Evolutionary conservation across 2,888 invertebrate genomes (phyloP).

Genomic region (Chrysotoxum bicinctum): DNA sequence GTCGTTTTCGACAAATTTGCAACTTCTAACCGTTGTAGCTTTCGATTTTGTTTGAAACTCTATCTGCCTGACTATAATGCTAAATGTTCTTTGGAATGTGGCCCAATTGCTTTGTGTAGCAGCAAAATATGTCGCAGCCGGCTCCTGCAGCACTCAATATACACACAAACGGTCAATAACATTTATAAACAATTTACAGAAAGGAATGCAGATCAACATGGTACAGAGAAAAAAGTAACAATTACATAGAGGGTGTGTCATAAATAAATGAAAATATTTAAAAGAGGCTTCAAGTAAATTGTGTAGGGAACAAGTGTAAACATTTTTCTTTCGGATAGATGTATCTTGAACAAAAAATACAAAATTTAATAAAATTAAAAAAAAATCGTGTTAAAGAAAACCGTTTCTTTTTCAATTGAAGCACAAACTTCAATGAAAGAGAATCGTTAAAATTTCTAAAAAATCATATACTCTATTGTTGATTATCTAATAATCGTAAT

Average conservation of each 20-base stretch:
- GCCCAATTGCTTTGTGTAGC: constrained; percentile 35
- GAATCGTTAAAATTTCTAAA: too few relatives aligned
- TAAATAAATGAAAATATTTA: not conserved
- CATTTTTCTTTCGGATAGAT: too few relatives aligned
- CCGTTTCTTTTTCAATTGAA: too few relatives aligned
- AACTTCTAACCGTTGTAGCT: too few relatives aligned
- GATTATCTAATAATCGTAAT: too few relatives aligned
- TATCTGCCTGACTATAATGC: not conserved
- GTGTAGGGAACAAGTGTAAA: too few relatives aligned
- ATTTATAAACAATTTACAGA: constrained; percentile 33
- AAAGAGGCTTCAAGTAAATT: not conserved
- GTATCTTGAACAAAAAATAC: too few relatives aligned
- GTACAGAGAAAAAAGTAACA: constrained; percentile 29
- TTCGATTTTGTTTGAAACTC: not conserved
- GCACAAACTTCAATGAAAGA: too few relatives aligned
- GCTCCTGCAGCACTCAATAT: not conserved
- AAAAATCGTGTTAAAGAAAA: too few relatives aligned
- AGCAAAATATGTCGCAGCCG: constrained; percentile 10
- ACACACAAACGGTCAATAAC: constrained; percentile 23
- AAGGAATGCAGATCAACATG: constrained; percentile 58
- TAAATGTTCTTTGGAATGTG: constrained; percentile 45
- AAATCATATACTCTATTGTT: too few relatives aligned
- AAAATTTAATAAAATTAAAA: too few relatives aligned
- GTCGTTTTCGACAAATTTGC: too few relatives aligned
- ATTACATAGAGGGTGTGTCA: not conserved